phyloP scores from a whole-genome alignment of 2,888 invertebrate genomes.

The Agapostemon virescens region DNA sequence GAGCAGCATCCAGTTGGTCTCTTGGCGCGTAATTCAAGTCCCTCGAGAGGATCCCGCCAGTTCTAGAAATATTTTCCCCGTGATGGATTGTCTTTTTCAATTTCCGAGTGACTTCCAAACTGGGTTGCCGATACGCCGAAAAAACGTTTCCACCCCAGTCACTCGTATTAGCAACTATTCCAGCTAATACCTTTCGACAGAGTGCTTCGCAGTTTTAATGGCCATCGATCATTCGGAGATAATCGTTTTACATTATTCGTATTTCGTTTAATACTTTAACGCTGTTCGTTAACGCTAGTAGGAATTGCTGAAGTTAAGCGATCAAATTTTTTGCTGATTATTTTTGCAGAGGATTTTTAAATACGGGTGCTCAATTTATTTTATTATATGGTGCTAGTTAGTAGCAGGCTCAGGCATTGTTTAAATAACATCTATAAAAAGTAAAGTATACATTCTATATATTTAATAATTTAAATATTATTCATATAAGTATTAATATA shows the following conservation, averaged over 20 bases:
- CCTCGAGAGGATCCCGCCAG: neutral
- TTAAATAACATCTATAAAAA: neutral
- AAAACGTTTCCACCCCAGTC: neutral
- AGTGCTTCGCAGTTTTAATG: neutral
- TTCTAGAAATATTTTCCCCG: neutral
- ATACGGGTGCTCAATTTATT: neutral
- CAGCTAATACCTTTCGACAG: neutral
- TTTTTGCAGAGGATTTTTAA: neutral
- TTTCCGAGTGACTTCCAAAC: neutral
- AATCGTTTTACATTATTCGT: neutral
- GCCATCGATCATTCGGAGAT: neutral
- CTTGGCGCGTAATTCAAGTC: neutral
- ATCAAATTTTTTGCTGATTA: no score
- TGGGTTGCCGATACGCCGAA: neutral
- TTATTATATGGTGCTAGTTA: neutral
- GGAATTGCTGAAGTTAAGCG: neutral
- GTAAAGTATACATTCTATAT: no score
- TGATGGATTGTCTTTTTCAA: conserved; percentile 13
- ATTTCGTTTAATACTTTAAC: neutral
- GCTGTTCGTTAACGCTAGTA: neutral
- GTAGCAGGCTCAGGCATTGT: neutral
- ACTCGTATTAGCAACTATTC: neutral
- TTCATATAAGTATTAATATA: no score
- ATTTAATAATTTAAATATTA: no score
- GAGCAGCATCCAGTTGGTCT: no score